Evolutionary conservation across 2,888 invertebrate genomes (phyloP).

Genomic region (Zygogramma bicolorata): DNA sequence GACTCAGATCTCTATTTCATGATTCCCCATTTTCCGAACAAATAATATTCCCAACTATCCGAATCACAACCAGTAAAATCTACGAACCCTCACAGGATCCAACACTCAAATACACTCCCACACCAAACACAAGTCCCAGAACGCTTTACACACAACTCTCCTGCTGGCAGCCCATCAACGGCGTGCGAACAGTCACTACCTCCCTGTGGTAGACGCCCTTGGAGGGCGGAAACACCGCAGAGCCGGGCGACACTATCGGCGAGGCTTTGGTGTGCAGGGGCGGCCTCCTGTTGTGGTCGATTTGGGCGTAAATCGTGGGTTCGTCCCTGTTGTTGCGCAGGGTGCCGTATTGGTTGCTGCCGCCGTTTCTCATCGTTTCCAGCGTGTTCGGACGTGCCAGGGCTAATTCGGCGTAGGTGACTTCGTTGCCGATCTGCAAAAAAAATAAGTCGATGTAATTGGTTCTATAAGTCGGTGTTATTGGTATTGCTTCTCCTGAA

Average conservation of each 20-base stretch:
- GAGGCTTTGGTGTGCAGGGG: conserved; percentile 65
- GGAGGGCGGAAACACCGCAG: conserved; percentile 62
- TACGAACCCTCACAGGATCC: conserved; percentile 7
- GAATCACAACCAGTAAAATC: no score
- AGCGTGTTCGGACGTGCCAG: conserved; percentile 70
- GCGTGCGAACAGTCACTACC: conserved; percentile 79
- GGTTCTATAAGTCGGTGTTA: no score
- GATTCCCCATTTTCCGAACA: no score
- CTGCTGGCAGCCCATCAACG: conserved; percentile 76
- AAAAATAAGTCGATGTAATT: no score
- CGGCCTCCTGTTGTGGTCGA: conserved; percentile 75
- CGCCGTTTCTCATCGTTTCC: conserved; percentile 65
- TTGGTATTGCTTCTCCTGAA: no score
- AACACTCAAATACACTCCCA: conserved; percentile 15
- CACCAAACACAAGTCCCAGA: conserved; percentile 1
- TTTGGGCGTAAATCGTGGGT: conserved; percentile 80
- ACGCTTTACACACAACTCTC: conserved; percentile 77
- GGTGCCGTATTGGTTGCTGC: conserved; percentile 62
- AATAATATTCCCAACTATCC: no score
- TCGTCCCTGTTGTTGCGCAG: conserved; percentile 69
- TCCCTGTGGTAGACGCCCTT: conserved; percentile 71
- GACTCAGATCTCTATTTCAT: no score
- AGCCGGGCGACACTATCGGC: conserved; percentile 67
- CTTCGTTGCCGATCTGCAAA: conserved; percentile 67
- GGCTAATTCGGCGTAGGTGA: conserved; percentile 74